phyloP scores from a whole-genome alignment of 2,113 vertebrate species.

The Psammodynastes pulverulentus region DNA sequence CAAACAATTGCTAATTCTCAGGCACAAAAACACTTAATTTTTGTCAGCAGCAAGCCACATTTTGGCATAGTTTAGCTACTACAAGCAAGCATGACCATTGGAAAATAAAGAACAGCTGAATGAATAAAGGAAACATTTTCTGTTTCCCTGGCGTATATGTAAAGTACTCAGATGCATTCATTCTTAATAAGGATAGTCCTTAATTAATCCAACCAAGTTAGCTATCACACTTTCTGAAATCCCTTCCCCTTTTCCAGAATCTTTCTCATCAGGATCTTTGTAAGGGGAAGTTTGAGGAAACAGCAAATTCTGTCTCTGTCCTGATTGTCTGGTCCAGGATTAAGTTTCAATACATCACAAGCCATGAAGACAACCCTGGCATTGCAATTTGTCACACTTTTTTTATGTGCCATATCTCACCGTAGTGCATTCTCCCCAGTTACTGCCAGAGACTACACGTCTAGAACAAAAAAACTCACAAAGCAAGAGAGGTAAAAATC shows the following conservation, averaged over 20 bases:
- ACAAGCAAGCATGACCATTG: not conserved
- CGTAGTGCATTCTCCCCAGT: slow-evolving; percentile 20
- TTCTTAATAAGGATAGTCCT: not conserved
- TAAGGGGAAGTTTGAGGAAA: not conserved
- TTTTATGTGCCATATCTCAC: slow-evolving; percentile 32
- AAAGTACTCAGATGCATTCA: not conserved
- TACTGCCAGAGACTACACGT: slow-evolving; percentile 17
- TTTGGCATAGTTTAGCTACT: not conserved
- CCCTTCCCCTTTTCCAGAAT: not conserved
- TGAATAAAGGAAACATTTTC: not conserved
- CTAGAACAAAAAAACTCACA: slow-evolving; percentile 21
- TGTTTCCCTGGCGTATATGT: not conserved
- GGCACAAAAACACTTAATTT: not conserved
- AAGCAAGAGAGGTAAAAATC: slow-evolving; percentile 46
- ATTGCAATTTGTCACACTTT: slow-evolving; percentile 43
- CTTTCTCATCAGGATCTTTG: not conserved
- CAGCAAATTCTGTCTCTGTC: not conserved
- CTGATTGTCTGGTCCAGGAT: slow-evolving; percentile 8
- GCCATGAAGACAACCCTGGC: slow-evolving; percentile 44
- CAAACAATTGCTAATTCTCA: not conserved
- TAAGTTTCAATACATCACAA: slow-evolving; percentile 40
- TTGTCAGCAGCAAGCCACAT: not conserved
- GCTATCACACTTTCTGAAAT: not conserved
- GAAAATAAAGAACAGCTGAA: not conserved
- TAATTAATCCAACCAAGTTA: not conserved